Percentiles rank a stretch among this genome's conserved stretches.
These are phyloP conservation scores for Sphaeridia pumilis DNA, from an alignment of 2,888 invertebrate genomes.

Conservation along the genomic window DNA sequence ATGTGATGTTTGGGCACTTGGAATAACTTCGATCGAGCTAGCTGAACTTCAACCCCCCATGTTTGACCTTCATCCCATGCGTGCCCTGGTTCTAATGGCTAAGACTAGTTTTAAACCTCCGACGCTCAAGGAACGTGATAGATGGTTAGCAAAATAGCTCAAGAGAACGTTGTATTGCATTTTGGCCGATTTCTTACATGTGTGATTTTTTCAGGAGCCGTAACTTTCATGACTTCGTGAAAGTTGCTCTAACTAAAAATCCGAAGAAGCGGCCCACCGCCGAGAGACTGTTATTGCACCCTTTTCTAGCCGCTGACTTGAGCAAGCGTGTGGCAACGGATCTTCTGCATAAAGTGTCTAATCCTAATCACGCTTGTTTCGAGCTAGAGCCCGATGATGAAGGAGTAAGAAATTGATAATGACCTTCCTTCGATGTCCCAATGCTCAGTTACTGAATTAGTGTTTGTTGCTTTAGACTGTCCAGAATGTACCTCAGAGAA, in stretches of 20 bases:
- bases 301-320: constrained; percentile 82
- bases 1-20: constrained; percentile 79
- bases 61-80: constrained; percentile 81
- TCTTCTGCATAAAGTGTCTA: constrained; percentile 78
- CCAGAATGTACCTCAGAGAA: constrained; percentile 83
- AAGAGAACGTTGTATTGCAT: no score
- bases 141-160: constrained; percentile 96
- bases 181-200: no score
- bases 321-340: constrained; percentile 80
- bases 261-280: no score
- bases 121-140: constrained; percentile 88
- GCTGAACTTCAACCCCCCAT: constrained; percentile 98
- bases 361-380: constrained; percentile 58
- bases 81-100: constrained; percentile 95
- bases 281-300: no score
- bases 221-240: constrained; percentile 95
- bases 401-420: constrained; percentile 55
- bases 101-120: constrained; percentile 97
- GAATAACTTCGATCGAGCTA: constrained; percentile 99
- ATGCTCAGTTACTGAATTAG: background rate
- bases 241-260: constrained; percentile 74
- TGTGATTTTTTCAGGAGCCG: no score
- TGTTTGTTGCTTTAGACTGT: constrained; percentile 52
- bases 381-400: constrained; percentile 79
- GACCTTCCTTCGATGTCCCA: no score